Evolutionary conservation across 2,888 invertebrate species (phyloP).

Genomic region (Aphodius sticticus): DNA sequence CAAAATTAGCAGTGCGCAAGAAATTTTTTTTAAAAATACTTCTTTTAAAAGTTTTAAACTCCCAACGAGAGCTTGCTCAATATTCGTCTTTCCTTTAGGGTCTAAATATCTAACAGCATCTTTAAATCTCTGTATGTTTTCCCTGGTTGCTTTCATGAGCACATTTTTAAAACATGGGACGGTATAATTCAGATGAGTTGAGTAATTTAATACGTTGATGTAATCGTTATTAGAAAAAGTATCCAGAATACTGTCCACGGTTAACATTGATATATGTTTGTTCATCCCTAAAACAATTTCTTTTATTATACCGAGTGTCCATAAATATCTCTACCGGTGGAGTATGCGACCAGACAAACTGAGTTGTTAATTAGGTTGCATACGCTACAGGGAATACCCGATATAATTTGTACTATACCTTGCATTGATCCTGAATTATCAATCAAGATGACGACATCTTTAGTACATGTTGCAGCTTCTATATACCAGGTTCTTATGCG

Average conservation of each 20-base stretch:
- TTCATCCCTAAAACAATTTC: conserved; percentile 52
- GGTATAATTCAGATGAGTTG: conserved; percentile 73
- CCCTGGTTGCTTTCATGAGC: conserved; percentile 88
- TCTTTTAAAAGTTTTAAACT: conserved; percentile 84
- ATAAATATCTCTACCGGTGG: too few relatives aligned
- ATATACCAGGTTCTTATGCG: conserved; percentile 95
- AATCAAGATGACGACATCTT: conserved; percentile 94
- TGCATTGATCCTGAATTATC: conserved; percentile 98
- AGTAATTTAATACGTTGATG: conserved; percentile 89
- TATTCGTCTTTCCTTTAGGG: conserved; percentile 83
- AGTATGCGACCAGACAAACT: too few relatives aligned
- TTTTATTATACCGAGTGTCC: not conserved
- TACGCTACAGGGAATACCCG: conserved; percentile 23
- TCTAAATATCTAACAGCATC: conserved; percentile 71
- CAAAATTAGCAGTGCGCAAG: not conserved
- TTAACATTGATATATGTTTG: conserved; percentile 81
- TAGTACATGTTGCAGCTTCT: conserved; percentile 96
- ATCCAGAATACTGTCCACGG: conserved; percentile 87
- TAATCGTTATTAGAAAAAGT: conserved; percentile 98
- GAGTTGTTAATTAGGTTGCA: too few relatives aligned
- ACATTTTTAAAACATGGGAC: conserved; percentile 86
- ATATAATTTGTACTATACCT: conserved; percentile 71
- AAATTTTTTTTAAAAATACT: conserved; percentile 64
- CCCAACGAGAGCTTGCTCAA: conserved; percentile 79
- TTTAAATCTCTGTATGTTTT: conserved; percentile 80